A percentile compares a stretch with the other conserved stretches of the same genome.
Evolutionary conservation across 2,888 invertebrate genomes (phyloP).

Genomic region (Anaspis maculata): DNA sequence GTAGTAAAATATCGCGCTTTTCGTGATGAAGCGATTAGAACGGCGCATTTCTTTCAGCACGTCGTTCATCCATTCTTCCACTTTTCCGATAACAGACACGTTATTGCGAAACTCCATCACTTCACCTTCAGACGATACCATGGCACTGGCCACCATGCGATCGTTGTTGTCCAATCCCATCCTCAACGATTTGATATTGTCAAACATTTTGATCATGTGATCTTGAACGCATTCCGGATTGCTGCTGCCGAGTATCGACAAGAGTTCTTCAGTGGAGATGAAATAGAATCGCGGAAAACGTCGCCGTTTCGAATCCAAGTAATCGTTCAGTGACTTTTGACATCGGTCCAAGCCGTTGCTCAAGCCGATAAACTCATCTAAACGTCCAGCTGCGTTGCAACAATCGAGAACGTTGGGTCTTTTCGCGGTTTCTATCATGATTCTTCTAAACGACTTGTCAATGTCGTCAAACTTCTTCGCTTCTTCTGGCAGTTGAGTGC

Average conservation of each 20-base stretch:
- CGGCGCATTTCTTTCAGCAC: constrained; percentile 76
- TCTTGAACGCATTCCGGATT: constrained; percentile 81
- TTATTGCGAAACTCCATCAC: constrained; percentile 70
- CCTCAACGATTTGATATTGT: constrained; percentile 72
- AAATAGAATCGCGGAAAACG: constrained; percentile 90
- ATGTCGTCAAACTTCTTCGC: constrained; percentile 86
- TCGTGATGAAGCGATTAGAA: constrained; percentile 76
- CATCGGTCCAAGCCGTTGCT: constrained; percentile 74
- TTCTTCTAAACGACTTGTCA: constrained; percentile 70
- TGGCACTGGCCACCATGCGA: constrained; percentile 63
- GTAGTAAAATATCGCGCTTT: constrained; percentile 81
- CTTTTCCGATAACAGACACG: constrained; percentile 69
- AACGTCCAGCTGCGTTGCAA: constrained; percentile 65
- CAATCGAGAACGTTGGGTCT: constrained; percentile 71
- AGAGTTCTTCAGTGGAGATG: constrained; percentile 85
- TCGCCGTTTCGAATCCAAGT: constrained; percentile 78
- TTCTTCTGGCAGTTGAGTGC: constrained; percentile 79
- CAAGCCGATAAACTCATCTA: constrained; percentile 66
- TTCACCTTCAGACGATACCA: constrained; percentile 85
- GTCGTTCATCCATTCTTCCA: constrained; percentile 89
- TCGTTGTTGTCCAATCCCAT: constrained; percentile 59
- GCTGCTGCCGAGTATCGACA: constrained; percentile 82
- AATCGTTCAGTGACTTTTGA: constrained; percentile 86
- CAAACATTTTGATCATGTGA: constrained; percentile 94
- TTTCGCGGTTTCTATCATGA: constrained; percentile 79